phyloP scores from a whole-genome alignment of 2,888 invertebrate species.

The Slavum lentiscoides region DNA sequence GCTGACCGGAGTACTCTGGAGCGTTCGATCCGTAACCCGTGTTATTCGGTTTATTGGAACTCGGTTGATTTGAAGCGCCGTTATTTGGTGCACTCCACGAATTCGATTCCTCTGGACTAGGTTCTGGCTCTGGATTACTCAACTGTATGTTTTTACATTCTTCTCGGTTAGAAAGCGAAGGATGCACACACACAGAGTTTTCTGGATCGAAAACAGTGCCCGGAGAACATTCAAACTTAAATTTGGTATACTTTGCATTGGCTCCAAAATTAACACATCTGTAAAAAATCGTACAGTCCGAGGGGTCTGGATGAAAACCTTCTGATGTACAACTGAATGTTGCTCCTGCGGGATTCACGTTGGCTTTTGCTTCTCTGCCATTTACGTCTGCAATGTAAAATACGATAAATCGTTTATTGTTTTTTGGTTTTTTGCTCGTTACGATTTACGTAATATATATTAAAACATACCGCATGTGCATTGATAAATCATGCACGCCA shows the following conservation, averaged over 20 bases:
- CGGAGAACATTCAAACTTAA: slow-evolving; percentile 73
- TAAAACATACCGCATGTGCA: slow-evolving; percentile 23
- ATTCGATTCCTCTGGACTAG: slow-evolving; percentile 43
- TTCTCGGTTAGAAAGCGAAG: slow-evolving; percentile 69
- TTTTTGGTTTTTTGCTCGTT: neutral
- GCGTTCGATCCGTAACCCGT: slow-evolving; percentile 32
- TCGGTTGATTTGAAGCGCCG: slow-evolving; percentile 1
- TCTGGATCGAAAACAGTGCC: slow-evolving; percentile 76
- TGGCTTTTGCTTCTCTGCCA: slow-evolving; percentile 4
- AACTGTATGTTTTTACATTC: slow-evolving; percentile 63
- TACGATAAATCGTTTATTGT: neutral
- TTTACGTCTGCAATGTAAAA: slow-evolving; percentile 17
- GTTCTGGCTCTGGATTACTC: slow-evolving; percentile 37
- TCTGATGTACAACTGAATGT: slow-evolving; percentile 67
- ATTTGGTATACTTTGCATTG: slow-evolving; percentile 65
- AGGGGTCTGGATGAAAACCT: slow-evolving; percentile 74
- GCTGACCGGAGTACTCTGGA: slow-evolving; percentile 15
- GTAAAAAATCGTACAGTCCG: slow-evolving; percentile 75
- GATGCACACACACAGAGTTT: slow-evolving; percentile 71
- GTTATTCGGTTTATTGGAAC: slow-evolving; percentile 10
- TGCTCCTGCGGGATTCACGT: neutral
- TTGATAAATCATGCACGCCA: slow-evolving; percentile 27
- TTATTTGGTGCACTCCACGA: slow-evolving; percentile 24
- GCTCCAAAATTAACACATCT: slow-evolving; percentile 70
- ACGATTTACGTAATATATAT: neutral